Conservation (phyloP, 2,797 vertebrate species). For the Falco columbarius region DNA sequence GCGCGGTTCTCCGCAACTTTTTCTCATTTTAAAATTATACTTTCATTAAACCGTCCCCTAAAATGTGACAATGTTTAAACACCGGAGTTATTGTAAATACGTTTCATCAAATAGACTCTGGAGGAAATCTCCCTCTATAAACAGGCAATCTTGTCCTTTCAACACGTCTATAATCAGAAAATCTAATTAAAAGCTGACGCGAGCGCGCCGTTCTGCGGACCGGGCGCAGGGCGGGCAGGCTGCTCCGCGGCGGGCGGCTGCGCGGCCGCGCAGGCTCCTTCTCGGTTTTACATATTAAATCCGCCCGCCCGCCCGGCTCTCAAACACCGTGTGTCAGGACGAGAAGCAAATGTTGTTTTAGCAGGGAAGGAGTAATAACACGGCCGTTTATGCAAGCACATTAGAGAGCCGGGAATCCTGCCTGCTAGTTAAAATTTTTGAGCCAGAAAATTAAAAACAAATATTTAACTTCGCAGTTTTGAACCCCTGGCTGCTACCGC, state of each 20-base stretch:
- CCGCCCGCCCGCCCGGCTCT: not conserved
- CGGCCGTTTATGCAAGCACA: constrained; percentile 58
- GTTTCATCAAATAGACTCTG: constrained; percentile 15
- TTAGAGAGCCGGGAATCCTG: constrained; percentile 51
- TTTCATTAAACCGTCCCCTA: not conserved
- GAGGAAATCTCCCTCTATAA: constrained; percentile 12
- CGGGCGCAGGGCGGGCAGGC: not conserved
- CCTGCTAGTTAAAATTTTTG: constrained; percentile 72
- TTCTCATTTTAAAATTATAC: not conserved
- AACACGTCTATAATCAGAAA: constrained; percentile 3
- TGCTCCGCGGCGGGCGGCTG: not conserved
- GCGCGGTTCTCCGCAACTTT: not conserved
- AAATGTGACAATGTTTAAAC: not conserved
- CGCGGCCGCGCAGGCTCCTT: not conserved
- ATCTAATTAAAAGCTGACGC: constrained; percentile 40
- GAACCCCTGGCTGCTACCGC: constrained; percentile 44
- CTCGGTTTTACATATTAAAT: not conserved
- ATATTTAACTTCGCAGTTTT: constrained; percentile 79
- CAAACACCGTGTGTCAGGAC: constrained; percentile 7
- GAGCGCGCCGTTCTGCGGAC: not conserved
- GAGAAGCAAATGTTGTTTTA: constrained; percentile 52
- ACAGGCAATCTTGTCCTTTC: constrained; percentile 43
- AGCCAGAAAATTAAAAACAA: constrained; percentile 83
- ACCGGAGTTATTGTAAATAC: not conserved
- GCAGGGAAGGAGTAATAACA: constrained; percentile 38